Evolutionary conservation across 2,797 vertebrate genomes (phyloP).

Genomic region (Sternarchorhynchus goeldii): DNA sequence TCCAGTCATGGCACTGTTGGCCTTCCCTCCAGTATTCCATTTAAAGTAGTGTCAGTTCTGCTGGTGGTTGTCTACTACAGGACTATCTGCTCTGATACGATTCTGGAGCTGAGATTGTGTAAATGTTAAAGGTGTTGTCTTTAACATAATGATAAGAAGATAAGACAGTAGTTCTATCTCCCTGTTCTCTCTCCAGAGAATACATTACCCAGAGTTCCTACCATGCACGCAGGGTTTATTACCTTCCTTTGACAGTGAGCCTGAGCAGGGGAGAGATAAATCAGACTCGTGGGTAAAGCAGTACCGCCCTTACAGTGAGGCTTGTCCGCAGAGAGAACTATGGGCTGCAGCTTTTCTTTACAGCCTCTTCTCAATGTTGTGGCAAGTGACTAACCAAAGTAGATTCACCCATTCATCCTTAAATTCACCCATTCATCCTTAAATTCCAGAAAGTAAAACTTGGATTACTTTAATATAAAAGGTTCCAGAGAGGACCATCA

Average conservation of each 20-base stretch:
- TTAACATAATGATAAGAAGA: neutral
- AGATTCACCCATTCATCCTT: neutral
- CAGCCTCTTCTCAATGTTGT: neutral
- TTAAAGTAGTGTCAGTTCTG: neutral
- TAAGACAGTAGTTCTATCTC: constrained; percentile 25
- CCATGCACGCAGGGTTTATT: constrained; percentile 17
- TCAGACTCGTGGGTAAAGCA: constrained; percentile 33
- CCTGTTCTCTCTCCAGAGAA: constrained; percentile 1
- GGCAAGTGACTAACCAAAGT: neutral
- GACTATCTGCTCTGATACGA: neutral
- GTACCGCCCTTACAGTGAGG: neutral
- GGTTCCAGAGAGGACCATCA: too few species aligned
- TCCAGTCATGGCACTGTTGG: neutral
- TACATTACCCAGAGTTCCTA: constrained; percentile 42
- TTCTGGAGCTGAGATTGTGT: neutral
- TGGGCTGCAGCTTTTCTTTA: neutral
- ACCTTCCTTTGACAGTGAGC: constrained; percentile 32
- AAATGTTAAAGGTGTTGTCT: constrained; percentile 21
- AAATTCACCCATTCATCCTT: neutral
- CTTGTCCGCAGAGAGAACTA: constrained; percentile 4
- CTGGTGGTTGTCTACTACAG: neutral
- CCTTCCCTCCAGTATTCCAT: neutral
- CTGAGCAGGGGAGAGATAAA: constrained; percentile 15
- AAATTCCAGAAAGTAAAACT: neutral
- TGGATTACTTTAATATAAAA: too few species aligned